Percentiles rank a stretch among this genome's conserved stretches.
phyloP scores from a whole-genome alignment of 2,888 invertebrate genomes.

The Azorinus chamasolen region DNA sequence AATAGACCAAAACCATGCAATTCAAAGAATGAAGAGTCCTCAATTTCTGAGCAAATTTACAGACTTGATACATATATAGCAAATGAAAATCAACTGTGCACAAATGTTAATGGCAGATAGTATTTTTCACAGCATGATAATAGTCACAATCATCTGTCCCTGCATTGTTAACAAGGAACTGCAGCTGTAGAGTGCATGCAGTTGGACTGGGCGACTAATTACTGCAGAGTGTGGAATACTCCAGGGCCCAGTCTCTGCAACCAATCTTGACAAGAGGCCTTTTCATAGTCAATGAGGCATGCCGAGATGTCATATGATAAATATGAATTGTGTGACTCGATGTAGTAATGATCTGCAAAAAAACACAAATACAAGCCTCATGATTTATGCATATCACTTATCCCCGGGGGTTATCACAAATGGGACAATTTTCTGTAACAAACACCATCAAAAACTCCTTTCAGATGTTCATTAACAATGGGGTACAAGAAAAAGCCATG shows the following conservation, averaged over 20 bases:
- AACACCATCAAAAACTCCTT: neutral
- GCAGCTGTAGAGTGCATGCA: slow-evolving; percentile 8
- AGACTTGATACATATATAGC: no score
- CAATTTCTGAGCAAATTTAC: no score
- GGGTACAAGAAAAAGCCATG: neutral
- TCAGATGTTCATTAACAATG: neutral
- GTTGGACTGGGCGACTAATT: slow-evolving; percentile 6
- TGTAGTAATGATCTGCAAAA: neutral
- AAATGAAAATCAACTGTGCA: no score
- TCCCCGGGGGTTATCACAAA: neutral
- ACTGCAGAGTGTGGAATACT: neutral
- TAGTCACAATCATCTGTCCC: no score
- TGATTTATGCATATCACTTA: neutral
- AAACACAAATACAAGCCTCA: neutral
- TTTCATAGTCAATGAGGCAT: slow-evolving; percentile 7
- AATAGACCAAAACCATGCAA: no score
- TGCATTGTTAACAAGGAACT: neutral
- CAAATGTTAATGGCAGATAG: no score
- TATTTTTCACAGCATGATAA: no score
- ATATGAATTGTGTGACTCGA: slow-evolving; percentile 8
- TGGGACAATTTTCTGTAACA: slow-evolving; percentile 1
- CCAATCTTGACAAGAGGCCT: neutral
- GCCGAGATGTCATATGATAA: neutral
- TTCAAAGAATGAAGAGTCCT: no score
- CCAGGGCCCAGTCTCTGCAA: slow-evolving; percentile 1